These are phyloP conservation scores for Hypena proboscidalis DNA, from an alignment of 2,888 invertebrate species.

Conservation along the genomic window DNA sequence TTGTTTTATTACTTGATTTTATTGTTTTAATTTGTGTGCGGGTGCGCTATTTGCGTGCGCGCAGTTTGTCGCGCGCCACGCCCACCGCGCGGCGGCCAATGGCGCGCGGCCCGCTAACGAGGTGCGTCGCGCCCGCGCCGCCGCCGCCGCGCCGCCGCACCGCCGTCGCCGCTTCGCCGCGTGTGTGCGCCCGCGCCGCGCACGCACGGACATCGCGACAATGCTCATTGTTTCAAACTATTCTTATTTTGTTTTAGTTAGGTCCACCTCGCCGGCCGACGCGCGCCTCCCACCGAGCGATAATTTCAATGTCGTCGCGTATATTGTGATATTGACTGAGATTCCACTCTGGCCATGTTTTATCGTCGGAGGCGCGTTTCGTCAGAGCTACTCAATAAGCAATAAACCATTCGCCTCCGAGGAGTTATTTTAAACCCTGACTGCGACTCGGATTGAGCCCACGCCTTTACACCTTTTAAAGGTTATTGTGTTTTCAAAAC, in stretches of 20 bases:
- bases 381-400: constrained; percentile 83
- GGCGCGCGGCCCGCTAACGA: constrained; percentile 62
- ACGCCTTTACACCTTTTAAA: constrained; percentile 83
- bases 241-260: constrained; percentile 78
- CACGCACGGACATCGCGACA: constrained; percentile 69
- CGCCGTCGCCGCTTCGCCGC: constrained; percentile 39
- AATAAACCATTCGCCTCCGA: constrained; percentile 83
- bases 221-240: constrained; percentile 81
- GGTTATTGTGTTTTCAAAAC: constrained; percentile 82
- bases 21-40: constrained; percentile 85
- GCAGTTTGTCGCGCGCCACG: constrained; percentile 79
- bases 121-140: constrained; percentile 60
- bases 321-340: constrained; percentile 82
- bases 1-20: constrained; percentile 84
- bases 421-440: constrained; percentile 80
- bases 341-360: constrained; percentile 78
- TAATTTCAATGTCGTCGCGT: constrained; percentile 82
- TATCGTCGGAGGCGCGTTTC: constrained; percentile 78
- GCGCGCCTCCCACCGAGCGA: constrained; percentile 80
- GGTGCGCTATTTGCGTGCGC: constrained; percentile 84
- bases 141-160: constrained; percentile 54
- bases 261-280: constrained; percentile 63
- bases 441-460: constrained; percentile 72
- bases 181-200: constrained; percentile 44
- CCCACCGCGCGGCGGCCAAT: constrained; percentile 75